These are phyloP conservation scores for Catostomus latipinnis DNA, from an alignment of 2,797 vertebrate species.

Conservation along the genomic window DNA sequence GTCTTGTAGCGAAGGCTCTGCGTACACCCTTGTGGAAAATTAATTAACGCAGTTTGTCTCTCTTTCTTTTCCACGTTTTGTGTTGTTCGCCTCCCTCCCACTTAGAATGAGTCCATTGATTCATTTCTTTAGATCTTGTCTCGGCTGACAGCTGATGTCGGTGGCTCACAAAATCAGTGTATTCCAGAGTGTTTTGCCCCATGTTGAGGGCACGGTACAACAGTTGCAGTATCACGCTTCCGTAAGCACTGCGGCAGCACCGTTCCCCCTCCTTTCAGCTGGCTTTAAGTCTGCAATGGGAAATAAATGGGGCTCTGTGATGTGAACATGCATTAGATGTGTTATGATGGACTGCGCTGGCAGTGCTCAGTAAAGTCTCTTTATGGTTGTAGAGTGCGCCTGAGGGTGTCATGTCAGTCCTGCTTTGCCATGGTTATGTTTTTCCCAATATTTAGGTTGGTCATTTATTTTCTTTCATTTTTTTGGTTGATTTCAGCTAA, in stretches of 20 bases:
- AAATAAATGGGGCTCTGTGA: slow-evolving; percentile 39
- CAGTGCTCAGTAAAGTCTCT: slow-evolving; percentile 43
- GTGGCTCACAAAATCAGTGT: slow-evolving; percentile 45
- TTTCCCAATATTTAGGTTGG: slow-evolving; percentile 13
- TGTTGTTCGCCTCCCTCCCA: slow-evolving; percentile 41
- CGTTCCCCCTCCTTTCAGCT: neutral
- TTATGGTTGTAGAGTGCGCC: slow-evolving; percentile 38
- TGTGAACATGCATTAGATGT: slow-evolving; percentile 39
- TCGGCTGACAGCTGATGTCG: slow-evolving; percentile 63
- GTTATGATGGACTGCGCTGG: slow-evolving; percentile 51
- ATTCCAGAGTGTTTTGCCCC: slow-evolving; percentile 43
- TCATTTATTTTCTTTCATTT: neutral
- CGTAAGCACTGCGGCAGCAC: slow-evolving; percentile 18
- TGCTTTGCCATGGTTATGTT: neutral
- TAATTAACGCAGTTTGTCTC: slow-evolving; percentile 62
- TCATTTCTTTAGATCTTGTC: slow-evolving; percentile 60
- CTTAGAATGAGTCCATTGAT: slow-evolving; percentile 50
- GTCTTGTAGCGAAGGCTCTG: slow-evolving; percentile 52
- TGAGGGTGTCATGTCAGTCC: slow-evolving; percentile 38
- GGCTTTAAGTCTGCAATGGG: slow-evolving; percentile 29
- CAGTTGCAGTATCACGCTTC: slow-evolving; percentile 44
- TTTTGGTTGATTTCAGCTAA: too few species aligned
- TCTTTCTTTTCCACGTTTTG: slow-evolving; percentile 52
- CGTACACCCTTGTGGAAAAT: slow-evolving; percentile 57
- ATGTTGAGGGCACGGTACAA: slow-evolving; percentile 33